Evolutionary conservation across 2,888 invertebrate species (phyloP).

Genomic region (Endotricha flammealis): DNA sequence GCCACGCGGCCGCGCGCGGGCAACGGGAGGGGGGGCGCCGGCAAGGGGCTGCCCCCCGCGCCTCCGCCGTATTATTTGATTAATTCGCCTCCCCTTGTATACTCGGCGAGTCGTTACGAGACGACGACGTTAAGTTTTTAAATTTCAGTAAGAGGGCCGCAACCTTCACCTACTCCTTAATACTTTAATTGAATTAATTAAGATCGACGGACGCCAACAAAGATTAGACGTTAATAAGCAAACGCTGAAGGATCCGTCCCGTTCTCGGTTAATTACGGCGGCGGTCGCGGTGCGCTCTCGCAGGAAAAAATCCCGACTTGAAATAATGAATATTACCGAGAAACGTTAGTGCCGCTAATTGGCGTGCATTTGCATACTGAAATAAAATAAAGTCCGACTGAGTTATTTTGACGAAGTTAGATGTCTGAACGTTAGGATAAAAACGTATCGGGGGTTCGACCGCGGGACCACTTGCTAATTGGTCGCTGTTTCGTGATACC

Average conservation of each 20-base stretch:
- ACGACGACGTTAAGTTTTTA: constrained; percentile 74
- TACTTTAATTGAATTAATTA: constrained; percentile 74
- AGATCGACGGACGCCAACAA: constrained; percentile 59
- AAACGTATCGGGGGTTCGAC: constrained; percentile 7
- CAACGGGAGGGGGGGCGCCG: constrained; percentile 31
- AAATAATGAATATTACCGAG: constrained; percentile 71
- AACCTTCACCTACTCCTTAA: constrained; percentile 75
- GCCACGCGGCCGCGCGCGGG: constrained; percentile 65
- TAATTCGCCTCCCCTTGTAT: constrained; percentile 78
- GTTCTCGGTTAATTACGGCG: constrained; percentile 65
- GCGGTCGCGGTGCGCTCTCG: constrained; percentile 41
- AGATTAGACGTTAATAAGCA: constrained; percentile 75
- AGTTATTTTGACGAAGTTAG: constrained; percentile 64
- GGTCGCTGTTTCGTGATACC: constrained; percentile 6
- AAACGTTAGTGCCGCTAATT: constrained; percentile 68
- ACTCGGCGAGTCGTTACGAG: constrained; percentile 74
- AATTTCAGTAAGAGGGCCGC: constrained; percentile 70
- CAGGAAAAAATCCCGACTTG: constrained; percentile 57
- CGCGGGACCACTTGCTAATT: constrained; percentile 8
- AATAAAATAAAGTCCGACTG: constrained; percentile 61
- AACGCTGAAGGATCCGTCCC: constrained; percentile 60
- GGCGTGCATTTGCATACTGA: constrained; percentile 73
- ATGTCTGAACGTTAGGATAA: constrained; percentile 36
- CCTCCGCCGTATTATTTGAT: constrained; percentile 77
- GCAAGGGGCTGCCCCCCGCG: constrained; percentile 45